Conservation (phyloP, 2,113 vertebrate genomes). For the Aptenodytes patagonicus region DNA sequence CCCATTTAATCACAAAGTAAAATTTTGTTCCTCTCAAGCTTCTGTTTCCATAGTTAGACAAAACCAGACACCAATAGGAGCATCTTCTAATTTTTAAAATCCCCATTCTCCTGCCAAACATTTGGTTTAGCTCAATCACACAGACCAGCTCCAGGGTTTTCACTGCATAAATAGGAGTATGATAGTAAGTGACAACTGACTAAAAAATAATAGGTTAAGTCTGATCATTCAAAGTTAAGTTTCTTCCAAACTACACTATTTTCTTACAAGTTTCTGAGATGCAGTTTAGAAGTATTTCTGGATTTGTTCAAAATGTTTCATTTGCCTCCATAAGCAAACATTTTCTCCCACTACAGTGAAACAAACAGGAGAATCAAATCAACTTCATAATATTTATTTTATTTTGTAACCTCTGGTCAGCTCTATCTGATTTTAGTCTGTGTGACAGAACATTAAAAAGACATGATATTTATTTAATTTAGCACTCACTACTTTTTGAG, state of each 20-base stretch:
- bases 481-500: conserved; percentile 55
- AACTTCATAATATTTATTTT: conserved; percentile 52
- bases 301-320: neutral
- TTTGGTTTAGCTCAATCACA: conserved; percentile 38
- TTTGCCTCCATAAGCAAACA: neutral
- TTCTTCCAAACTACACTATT: neutral
- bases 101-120: neutral
- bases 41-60: conserved; percentile 42
- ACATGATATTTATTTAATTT: conserved; percentile 54
- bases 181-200: conserved; percentile 3
- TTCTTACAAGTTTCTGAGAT: neutral
- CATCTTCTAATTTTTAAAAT: conserved; percentile 47
- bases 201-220: neutral
- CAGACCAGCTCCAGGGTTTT: neutral
- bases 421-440: conserved; percentile 21
- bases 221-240: neutral
- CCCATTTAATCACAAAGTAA: neutral
- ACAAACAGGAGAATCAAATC: conserved; percentile 25
- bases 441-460: conserved; percentile 50
- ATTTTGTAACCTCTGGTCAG: neutral
- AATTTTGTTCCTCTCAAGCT: neutral
- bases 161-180: neutral
- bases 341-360: conserved; percentile 10
- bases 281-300: neutral
- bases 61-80: conserved; percentile 15